Percentiles rank a stretch among this genome's conserved stretches.
These are phyloP conservation scores for Macrosiphum euphorbiae DNA, from an alignment of 2,888 invertebrate species.

Conservation along the genomic window DNA sequence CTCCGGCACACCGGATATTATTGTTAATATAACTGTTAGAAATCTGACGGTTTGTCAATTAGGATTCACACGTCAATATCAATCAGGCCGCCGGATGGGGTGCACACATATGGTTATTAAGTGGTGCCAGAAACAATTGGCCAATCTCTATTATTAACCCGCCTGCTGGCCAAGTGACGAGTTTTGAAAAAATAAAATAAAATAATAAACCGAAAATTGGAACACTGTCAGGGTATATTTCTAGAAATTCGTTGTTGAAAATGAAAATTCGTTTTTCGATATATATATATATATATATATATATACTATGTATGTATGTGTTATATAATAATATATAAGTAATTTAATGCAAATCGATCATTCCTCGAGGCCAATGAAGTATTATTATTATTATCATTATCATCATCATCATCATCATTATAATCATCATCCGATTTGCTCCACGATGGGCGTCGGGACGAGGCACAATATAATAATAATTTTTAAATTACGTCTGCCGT, in stretches of 20 bases:
- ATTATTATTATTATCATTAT: neutral
- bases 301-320: neutral
- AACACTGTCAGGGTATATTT: conserved; percentile 30
- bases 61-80: conserved; percentile 65
- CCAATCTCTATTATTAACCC: conserved; percentile 63
- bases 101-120: conserved; percentile 55
- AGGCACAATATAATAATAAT: conserved; percentile 47
- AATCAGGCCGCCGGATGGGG: conserved; percentile 62
- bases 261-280: conserved; percentile 12
- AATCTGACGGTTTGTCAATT: conserved; percentile 62
- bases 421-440: conserved; percentile 3
- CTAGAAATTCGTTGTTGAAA: conserved; percentile 26
- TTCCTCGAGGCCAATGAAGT: conserved; percentile 12
- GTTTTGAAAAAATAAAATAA: neutral
- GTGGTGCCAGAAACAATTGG: conserved; percentile 60
- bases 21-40: conserved; percentile 57
- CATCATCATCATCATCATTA: neutral
- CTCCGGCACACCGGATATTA: conserved; percentile 57
- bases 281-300: neutral
- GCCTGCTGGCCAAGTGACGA: conserved; percentile 32
- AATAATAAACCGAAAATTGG: conserved; percentile 8
- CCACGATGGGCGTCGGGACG: conserved; percentile 35
- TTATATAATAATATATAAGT: neutral
- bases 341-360: conserved; percentile 40
- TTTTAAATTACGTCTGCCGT: conserved; percentile 60